Conservation (phyloP, 2,113 vertebrate species). For the Ammodytes dubius region DNA sequence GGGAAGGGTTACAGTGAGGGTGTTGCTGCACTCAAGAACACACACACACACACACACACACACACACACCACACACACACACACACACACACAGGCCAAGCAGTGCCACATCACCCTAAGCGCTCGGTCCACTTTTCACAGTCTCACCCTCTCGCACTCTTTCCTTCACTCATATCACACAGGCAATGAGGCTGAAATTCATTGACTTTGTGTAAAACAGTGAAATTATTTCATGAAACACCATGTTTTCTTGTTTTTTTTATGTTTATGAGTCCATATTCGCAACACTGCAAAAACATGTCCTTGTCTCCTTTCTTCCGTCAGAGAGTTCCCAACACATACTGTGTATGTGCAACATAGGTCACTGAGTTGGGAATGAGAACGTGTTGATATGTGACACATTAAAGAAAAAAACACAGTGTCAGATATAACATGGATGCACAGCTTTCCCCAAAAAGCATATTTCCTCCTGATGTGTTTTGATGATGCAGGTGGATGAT, state of each 20-base stretch:
- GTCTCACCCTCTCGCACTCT: neutral
- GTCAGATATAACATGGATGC: neutral
- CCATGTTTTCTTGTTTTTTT: neutral
- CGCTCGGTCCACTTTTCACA: constrained; percentile 14
- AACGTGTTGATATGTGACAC: neutral
- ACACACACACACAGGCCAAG: constrained; percentile 16
- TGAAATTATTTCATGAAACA: neutral
- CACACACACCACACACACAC: constrained; percentile 21
- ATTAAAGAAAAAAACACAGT: neutral
- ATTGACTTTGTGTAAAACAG: neutral
- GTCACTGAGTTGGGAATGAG: too few relatives aligned
- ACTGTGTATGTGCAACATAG: too few relatives aligned
- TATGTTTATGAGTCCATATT: neutral
- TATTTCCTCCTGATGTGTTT: neutral
- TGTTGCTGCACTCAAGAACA: constrained; percentile 45
- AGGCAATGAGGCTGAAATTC: neutral
- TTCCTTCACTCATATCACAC: neutral
- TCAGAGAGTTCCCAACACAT: neutral
- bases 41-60: constrained; percentile 24
- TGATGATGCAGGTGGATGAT: neutral
- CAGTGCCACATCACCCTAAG: constrained; percentile 66
- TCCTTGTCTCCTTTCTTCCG: neutral
- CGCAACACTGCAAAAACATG: neutral
- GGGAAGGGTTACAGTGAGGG: constrained; percentile 50
- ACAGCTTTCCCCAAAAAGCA: neutral